Evolutionary conservation across 2,113 vertebrate genomes (phyloP), one percentile per base, ranked within the genome.

Genomic region (Chinchilla lanigera): DNA sequence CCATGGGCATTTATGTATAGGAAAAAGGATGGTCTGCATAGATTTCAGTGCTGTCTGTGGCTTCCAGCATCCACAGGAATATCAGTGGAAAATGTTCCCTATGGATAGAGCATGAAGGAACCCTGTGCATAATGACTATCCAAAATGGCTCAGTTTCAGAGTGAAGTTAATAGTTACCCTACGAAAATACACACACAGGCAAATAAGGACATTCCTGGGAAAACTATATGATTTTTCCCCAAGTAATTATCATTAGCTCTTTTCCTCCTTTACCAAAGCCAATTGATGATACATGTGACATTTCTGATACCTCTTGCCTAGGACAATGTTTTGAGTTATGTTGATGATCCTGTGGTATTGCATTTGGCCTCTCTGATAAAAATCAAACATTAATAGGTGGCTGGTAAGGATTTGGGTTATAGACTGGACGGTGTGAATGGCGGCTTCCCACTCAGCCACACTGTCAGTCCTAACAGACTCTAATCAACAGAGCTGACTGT

Each of bases 261-360:
- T 77, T 61, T 78, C 41, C n/a, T 35, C 24, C 44, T 35, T 85
- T 20, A 30, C 54, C 28, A 2, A 33, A 19, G 69, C 75, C 56
- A 56, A 17, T 11, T 33, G 10, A 60, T 71, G 30, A 35, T 41
- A 2, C 33, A 7, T 17, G 26, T 5, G 75, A 8, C 20, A 35
- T 17, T 87, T 82, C 22, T 33, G 47, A 38, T 33, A 41, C 44
- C 6, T 7, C 24, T 84, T 35, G 13, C 11, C 13, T 52, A 93
- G n/a, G 93, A 52, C 17, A 41, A 0, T 69, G 80, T 71, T 38
- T 73, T 22, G 30, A 60, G 75, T 69, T 86, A 19, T 10, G 1
- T 7, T 61, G 81, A 80, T 87, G 88, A 94, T 22, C 81, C 63
- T 65, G 44, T 41, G 56, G 52, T 77, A 38, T 90, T 69, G 89